Base-by-base conservation (phyloP, 2,113 vertebrate species). In the Psophia crepitans region DNA sequence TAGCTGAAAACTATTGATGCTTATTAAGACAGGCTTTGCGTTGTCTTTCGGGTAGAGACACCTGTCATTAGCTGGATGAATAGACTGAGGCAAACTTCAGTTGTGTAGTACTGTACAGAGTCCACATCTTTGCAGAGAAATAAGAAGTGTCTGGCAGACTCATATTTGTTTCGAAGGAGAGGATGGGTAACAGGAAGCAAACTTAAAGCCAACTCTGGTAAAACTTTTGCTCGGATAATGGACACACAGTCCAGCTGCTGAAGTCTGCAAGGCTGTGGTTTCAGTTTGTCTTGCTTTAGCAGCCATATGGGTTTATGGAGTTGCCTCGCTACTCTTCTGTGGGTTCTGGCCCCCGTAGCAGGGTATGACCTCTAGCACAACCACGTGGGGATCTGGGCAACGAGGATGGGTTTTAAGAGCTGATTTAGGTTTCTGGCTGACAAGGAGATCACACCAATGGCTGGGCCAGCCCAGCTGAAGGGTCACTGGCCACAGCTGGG, bases 251-350 rank as follows among this genome's bases (percentile, higher is more conserved):
- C 15, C 27, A 57, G 17, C n/a, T 80, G 12, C 66, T 16, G 28
- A 43, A 26, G 51, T 76, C 56, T 61, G 37, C 22, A 58, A 93
- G 37, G 22, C 56, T 80, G 30, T 28, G 11, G 5, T 71, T 79
- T 93, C 63, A 65, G 26, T 22, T 49, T 22, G 32, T 22, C 7
- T 1, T 27, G 35, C 39, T 71, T 84, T 60, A 76, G 39, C 39
- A 51, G 23, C 33, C 3, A 0, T 9, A 33, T 14, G 7, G 9
- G 14, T 60, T 91, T 26, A 19, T 82, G 75, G 73, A 64, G 24
- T 85, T 37, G 7, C 53, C 44, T 85, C 0, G 0, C 12, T 46
- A 12, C 57, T 87, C n/a, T 57, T 30, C 7, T 0, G 0, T 43
- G 30, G 6, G 23, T 73, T 85, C 81, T 76, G 57, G 14, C 14